Conservation (phyloP, 2,113 vertebrate genomes). For the Myiozetetes cayanensis region DNA sequence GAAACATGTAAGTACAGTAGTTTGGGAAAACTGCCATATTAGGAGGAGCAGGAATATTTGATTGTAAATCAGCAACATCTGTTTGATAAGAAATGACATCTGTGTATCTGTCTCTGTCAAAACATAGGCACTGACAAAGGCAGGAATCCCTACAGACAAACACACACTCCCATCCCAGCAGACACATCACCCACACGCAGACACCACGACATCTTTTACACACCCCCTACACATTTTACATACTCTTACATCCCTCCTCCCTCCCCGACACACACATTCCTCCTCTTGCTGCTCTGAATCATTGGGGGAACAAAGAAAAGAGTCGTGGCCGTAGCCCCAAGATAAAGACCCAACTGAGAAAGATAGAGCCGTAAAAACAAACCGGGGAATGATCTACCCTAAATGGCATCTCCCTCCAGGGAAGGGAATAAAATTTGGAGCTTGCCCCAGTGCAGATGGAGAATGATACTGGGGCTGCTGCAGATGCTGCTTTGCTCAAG, state of each 20-base stretch:
- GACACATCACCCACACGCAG: background rate
- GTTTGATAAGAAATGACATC: conserved; percentile 55
- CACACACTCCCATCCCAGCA: background rate
- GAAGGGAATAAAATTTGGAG: background rate
- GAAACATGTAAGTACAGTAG: conserved; percentile 44
- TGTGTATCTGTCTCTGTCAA: background rate
- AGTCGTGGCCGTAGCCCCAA: background rate
- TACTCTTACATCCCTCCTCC: background rate
- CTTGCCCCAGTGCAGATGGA: background rate
- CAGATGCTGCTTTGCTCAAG: background rate
- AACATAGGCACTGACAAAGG: background rate
- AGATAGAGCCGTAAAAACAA: conserved; percentile 12
- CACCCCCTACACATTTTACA: background rate
- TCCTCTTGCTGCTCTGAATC: background rate
- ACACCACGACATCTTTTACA: background rate
- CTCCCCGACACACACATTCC: fast-evolving
- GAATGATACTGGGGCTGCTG: background rate
- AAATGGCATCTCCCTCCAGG: conserved; percentile 28
- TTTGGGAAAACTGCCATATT: conserved; percentile 53
- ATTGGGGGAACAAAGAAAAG: background rate
- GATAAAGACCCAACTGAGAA: background rate
- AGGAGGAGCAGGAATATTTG: conserved; percentile 60
- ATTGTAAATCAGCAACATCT: conserved; percentile 57
- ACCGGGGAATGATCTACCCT: conserved; percentile 5
- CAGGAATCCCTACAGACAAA: background rate